Evolutionary conservation across 2,113 vertebrate species (phyloP).

Genomic region (Hipposideros armiger): DNA sequence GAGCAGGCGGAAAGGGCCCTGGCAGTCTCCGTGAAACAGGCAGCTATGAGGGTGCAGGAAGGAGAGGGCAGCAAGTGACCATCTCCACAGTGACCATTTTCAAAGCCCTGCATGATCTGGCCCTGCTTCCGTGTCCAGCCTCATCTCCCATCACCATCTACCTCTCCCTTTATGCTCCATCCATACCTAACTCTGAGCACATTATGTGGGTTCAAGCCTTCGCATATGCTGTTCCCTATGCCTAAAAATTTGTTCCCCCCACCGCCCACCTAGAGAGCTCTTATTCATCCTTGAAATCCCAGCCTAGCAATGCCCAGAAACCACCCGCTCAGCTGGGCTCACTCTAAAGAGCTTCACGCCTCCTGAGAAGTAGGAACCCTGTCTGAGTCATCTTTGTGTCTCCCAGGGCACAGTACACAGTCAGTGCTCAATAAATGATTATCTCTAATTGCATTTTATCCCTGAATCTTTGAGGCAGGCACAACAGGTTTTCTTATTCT

Average conservation of each 20-base stretch:
- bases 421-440: not conserved
- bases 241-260: not conserved
- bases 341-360: not conserved
- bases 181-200: not conserved
- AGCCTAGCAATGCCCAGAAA: not conserved
- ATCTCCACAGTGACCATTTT: not conserved
- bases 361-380: not conserved
- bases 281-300: not conserved
- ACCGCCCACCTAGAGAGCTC: not conserved
- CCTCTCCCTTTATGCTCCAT: not conserved
- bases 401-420: not conserved
- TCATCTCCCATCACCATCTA: not conserved
- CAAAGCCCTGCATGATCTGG: not conserved
- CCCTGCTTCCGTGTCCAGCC: not conserved
- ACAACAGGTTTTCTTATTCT: constrained; percentile 59
- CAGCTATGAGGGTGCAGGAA: not conserved
- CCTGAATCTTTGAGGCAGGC: constrained; percentile 36
- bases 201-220: not conserved
- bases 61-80: not conserved
- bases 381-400: not conserved
- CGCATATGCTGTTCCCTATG: not conserved
- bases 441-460: constrained; percentile 31
- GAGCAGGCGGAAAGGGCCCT: not conserved
- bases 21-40: not conserved
- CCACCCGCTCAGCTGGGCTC: not conserved